phyloP scores from a whole-genome alignment of 2,113 vertebrate species.

The Petromus typicus region DNA sequence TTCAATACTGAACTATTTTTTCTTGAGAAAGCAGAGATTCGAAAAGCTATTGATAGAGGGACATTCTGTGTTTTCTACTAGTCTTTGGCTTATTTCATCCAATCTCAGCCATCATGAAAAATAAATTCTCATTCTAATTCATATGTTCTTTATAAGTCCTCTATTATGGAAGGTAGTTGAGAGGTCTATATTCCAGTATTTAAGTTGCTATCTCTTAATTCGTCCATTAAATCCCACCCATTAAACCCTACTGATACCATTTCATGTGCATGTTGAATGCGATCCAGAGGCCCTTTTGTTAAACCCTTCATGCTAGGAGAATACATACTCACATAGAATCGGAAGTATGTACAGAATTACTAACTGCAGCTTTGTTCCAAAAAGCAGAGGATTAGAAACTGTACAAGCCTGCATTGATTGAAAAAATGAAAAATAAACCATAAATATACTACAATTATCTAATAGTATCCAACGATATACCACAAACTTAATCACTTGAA shows the following conservation, averaged over 20 bases:
- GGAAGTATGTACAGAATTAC: not conserved
- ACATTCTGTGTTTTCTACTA: not conserved
- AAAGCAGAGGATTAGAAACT: not conserved
- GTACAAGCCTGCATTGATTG: not conserved
- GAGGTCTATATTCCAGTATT: not conserved
- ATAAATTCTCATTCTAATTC: not conserved
- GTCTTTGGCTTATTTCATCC: not conserved
- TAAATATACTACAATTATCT: not conserved
- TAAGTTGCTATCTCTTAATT: not conserved
- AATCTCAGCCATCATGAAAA: not conserved
- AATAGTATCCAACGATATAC: not conserved
- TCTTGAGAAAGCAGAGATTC: not conserved
- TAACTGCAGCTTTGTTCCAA: not conserved
- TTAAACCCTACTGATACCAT: not conserved
- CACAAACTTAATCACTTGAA: constrained; percentile 1
- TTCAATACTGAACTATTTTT: not conserved
- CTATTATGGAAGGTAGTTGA: not conserved
- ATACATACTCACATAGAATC: not conserved
- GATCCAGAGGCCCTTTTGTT: too few relatives aligned
- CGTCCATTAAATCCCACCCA: not conserved
- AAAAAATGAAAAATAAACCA: constrained; percentile 24
- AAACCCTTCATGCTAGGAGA: not conserved
- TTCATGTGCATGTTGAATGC: not conserved
- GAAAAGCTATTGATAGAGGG: not conserved
- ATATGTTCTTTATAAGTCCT: not conserved